Evolutionary conservation across 2,888 invertebrate species (phyloP), one percentile per base, ranked within the genome.

Genomic region (Aleiodes testaceus): DNA sequence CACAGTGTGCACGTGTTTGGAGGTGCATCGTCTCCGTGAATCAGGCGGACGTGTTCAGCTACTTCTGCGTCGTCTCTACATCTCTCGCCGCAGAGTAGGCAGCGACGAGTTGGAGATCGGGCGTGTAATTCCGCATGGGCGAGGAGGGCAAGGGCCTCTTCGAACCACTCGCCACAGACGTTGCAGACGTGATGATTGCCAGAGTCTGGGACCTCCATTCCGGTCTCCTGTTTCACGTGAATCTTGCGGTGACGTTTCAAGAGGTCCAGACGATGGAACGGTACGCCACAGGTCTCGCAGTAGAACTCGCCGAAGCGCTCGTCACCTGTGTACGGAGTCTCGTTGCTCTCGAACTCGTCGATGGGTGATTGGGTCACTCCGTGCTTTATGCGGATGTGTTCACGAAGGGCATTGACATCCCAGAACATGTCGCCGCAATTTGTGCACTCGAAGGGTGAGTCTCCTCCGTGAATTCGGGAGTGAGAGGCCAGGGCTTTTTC

Each of bases 381-480:
- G 77, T 92, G 92, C 79, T 92, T 92, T 0, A 88, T 85, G 65
- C 90, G 89, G 36, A 90, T 88, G 79, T 93, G 93, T 61, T 92
- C 92, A 49, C 90, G 88, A 78, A 92, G 86, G 30, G 90, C 87
- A 26, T 87, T 87, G 3, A 89, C 85, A 79, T 92, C 92, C 94
- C 94, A 95, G 85, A 95, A 95, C 91, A 95, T 91, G 85, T 95
- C 95, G 72, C 93, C 93, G 83, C 95, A 95, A 74, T 92, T 91
- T 49, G 91, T 91, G 84, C 95, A 95, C 81, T 95, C 95, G 78
- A 93, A 91, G 0, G 95, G 94, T 14, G 94, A 93, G 80, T 95
- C 94, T 14, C 93, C 93, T 12, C 93, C 94, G 87, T 95, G 95
- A 44, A 94, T 90, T 88, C 94, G 87, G 0, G 93, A 89, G 83